Evolutionary conservation across 2,797 vertebrate genomes (phyloP).

Genomic region (Paguma larvata): DNA sequence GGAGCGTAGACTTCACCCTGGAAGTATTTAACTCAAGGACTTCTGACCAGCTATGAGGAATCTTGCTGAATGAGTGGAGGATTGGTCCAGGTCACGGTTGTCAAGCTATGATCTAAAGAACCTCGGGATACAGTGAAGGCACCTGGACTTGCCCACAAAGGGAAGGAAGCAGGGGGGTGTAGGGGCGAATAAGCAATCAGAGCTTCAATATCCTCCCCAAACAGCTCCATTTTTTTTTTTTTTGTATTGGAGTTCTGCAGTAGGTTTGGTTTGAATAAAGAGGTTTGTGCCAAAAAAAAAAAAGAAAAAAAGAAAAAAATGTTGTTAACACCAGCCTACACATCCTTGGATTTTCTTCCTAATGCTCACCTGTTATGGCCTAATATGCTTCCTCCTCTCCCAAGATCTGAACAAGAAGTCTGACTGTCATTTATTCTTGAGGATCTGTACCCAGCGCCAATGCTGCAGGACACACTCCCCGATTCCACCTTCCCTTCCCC

Average conservation of each 20-base stretch:
- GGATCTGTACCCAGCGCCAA: background rate
- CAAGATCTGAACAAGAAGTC: background rate
- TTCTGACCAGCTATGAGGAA: background rate
- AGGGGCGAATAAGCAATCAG: background rate
- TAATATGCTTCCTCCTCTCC: background rate
- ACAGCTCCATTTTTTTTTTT: background rate
- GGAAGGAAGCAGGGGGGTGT: background rate
- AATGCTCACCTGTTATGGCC: background rate
- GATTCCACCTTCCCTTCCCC: background rate
- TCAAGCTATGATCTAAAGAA: background rate
- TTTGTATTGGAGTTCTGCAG: background rate
- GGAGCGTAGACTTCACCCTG: background rate
- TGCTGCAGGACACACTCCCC: background rate
- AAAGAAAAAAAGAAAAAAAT: background rate
- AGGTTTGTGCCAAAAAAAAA: background rate
- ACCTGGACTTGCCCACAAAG: background rate
- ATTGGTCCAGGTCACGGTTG: background rate
- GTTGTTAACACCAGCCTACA: background rate
- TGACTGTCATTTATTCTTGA: background rate
- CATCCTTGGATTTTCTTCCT: conserved; percentile 8
- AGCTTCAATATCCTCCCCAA: background rate
- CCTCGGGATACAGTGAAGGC: background rate
- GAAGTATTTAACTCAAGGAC: conserved; percentile 17
- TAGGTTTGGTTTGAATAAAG: conserved; percentile 26
- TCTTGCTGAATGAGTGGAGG: background rate